Base-by-base conservation (phyloP, 64 coral and sea anemone genomes). In the Pocillopora verrucosa region DNA sequence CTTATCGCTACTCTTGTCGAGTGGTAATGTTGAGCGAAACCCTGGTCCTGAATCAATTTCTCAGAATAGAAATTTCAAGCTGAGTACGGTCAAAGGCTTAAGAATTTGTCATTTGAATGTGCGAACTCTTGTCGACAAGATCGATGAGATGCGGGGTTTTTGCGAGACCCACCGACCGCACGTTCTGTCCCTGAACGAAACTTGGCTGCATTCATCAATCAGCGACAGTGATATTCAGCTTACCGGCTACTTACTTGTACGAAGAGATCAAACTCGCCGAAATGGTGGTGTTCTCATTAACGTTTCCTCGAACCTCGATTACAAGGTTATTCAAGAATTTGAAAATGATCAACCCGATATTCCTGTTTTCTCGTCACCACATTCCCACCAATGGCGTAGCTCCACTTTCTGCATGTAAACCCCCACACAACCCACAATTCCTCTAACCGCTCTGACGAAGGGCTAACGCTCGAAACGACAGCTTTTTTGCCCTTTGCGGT, bases 61-160 rank as follows among this genome's bases (percentile, higher is more conserved):
- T 83, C 60, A 37, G 4, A 34, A 65, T 16, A 35, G 16, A 24
- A 36, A 60, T 36, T 34, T 64, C 59, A 35, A 13, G 17, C 25
- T 83, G 59, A 64, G 72, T 72, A 41, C 15, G 13, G 35, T 86
- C 9, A 86, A 86, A 86, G 82, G 58, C 62, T 60, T 69, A 64
- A 85, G 82, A 69, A 85, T 85, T 67, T 85, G 82, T 86, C 25
- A 86, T 64, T 86, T 87, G 70, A 87, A 75, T 73, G 72, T 87
- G 64, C 36, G 86, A 87, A 87, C 51, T 76, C 72, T 88, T 76
- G 86, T 88, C 86, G 77, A 88, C 86, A 88, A 76, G 86, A 87
- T 87, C 17, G 86, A 88, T 76, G 86, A 88, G 60, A 60, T 88
- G 16, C 38, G 72, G 58, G 30, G 77, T 61, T 76, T 88, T 36